Base-by-base conservation (phyloP, 2,797 vertebrate genomes). In the Acanthurus tractus region DNA sequence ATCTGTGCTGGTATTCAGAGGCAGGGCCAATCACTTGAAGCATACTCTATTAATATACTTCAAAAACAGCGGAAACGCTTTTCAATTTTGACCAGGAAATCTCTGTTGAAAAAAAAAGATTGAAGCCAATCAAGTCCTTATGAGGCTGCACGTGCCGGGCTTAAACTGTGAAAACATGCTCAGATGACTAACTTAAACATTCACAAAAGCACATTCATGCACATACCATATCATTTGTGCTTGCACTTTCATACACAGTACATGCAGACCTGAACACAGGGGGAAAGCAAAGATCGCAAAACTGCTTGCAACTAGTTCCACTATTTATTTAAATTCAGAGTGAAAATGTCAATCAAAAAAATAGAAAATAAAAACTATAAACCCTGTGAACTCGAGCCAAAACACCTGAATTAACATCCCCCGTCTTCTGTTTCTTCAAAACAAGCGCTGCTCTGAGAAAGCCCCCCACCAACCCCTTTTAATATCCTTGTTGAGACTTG, bases 31-130 rank as follows among this genome's bases (percentile, higher is more conserved):
- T 88, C 81, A 63, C 34, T 86, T 14, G 44, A 72, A 64, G 76
- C 80, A 88, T 79, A 76, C 82, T 78, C 78, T 86, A 89, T 86
- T 87, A 87, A 92, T 90, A 91, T 59, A 87, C 78, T 89, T 89
- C 83, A 88, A 86, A 89, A 82, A 86, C 62, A 75, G 70, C 57
- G 36, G 81, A 86, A 88, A 86, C 69, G 38, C 70, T 80, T 91
- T 87, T 86, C 68, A 86, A 90, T 93, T 93, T 89, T 63, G 64
- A 88, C 82, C 85, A 90, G 91, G 90, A 93, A 92, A 87, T 90
- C 81, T 88, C 80, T 1, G 53, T 78, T 81, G 54, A 79, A 83
- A 81, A 69, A 80, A 83, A 59, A 61, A 79, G 68, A 76, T 53
- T 78, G 78, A 88, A 83, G 55, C 70, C 86, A 90, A 91, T 90